Evolutionary conservation across 2,888 invertebrate species (phyloP).

Genomic region (Bombylius discolor): DNA sequence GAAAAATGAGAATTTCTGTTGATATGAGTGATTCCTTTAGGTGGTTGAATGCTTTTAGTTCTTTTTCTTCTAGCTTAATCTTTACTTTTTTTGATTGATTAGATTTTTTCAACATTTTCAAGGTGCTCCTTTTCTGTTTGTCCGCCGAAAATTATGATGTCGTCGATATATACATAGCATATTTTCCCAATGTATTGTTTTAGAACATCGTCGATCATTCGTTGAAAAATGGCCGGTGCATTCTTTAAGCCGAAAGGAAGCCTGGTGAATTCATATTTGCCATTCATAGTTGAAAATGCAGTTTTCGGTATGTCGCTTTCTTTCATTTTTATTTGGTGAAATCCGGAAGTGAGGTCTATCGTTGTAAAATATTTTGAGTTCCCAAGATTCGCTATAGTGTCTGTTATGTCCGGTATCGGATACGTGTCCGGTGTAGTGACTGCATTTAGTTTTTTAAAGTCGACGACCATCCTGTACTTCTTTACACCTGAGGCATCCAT

Average conservation of each 20-base stretch:
- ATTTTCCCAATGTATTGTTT: constrained; percentile 9
- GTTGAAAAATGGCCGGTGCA: constrained; percentile 11
- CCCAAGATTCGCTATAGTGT: too few species aligned
- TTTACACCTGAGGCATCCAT: constrained; percentile 12
- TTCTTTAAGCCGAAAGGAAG: not conserved
- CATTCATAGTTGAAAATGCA: constrained; percentile 14
- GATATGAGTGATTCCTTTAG: too few species aligned
- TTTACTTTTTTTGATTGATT: too few species aligned
- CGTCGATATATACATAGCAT: constrained; percentile 12
- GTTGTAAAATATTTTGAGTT: constrained; percentile 15
- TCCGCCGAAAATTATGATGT: constrained; percentile 6
- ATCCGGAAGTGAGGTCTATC: constrained; percentile 15
- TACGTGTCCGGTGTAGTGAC: constrained; percentile 13
- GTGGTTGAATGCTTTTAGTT: too few species aligned
- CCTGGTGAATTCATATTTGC: constrained; percentile 4
- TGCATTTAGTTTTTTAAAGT: constrained; percentile 15
- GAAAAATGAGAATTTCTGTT: too few species aligned
- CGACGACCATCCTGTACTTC: constrained; percentile 15
- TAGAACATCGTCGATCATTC: constrained; percentile 16
- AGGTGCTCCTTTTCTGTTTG: not conserved
- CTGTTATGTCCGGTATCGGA: constrained; percentile 7
- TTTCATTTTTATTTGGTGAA: constrained; percentile 17
- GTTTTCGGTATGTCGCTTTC: constrained; percentile 13
- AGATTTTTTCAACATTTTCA: not conserved
- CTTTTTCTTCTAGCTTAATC: too few species aligned